Percentiles rank a stretch among this genome's conserved stretches.
Conservation (phyloP, 2,888 invertebrate species). For the Drosophila atripex region DNA sequence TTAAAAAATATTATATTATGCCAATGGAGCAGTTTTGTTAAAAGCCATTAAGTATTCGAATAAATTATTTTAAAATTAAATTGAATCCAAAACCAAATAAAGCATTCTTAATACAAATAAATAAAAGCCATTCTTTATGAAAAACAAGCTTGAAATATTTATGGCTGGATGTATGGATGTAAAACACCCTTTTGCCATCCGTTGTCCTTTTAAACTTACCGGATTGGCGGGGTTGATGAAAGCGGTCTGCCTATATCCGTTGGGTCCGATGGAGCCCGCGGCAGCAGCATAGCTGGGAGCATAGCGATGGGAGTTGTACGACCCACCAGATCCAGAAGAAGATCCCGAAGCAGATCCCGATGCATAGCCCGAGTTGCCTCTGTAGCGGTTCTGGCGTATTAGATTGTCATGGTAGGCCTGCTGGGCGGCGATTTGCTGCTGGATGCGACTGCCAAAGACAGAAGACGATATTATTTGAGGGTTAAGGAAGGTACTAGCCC, state of each 20-base stretch:
- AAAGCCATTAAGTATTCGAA: background rate
- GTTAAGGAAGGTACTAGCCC: slow-evolving; percentile 5
- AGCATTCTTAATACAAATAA: background rate
- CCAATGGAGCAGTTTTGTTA: background rate
- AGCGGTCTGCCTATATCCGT: slow-evolving; percentile 86
- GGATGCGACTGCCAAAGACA: slow-evolving; percentile 64
- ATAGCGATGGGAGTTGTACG: slow-evolving; percentile 70
- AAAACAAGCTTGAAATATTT: too few species aligned
- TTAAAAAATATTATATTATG: too few species aligned
- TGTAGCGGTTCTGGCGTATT: slow-evolving; percentile 58
- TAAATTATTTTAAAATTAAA: background rate
- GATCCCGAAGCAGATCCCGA: background rate
- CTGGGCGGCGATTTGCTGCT: slow-evolving; percentile 79
- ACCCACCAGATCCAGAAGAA: slow-evolving; percentile 13
- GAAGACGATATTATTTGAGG: background rate
- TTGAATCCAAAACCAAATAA: background rate
- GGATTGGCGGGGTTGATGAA: slow-evolving; percentile 86
- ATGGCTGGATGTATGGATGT: too few species aligned
- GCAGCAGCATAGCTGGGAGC: slow-evolving; percentile 85
- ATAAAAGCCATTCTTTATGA: background rate
- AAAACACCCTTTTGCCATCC: too few species aligned
- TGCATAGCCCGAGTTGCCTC: slow-evolving; percentile 26
- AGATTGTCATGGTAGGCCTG: slow-evolving; percentile 72
- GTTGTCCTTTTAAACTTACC: slow-evolving; percentile 80
- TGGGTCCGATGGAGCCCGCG: slow-evolving; percentile 85